Evolutionary conservation across 2,888 invertebrate genomes (phyloP).

Genomic region (Trissolcus brochymenae): DNA sequence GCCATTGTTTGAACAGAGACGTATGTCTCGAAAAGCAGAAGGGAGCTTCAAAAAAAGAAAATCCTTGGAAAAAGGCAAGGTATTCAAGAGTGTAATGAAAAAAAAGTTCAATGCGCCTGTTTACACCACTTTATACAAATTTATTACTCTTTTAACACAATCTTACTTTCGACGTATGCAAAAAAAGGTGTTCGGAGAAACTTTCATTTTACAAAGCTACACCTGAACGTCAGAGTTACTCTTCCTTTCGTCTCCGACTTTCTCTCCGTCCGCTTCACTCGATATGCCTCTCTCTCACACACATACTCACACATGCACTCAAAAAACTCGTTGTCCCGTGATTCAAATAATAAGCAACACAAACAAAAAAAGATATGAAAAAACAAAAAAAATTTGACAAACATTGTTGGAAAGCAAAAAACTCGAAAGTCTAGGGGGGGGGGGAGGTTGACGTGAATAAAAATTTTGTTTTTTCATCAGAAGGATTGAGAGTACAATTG

Average conservation of each 20-base stretch:
- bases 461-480: background rate
- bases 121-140: conserved; percentile 74
- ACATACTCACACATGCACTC: conserved; percentile 46
- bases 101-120: conserved; percentile 3
- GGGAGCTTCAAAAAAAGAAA: too few relatives aligned
- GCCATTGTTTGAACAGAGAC: too few relatives aligned
- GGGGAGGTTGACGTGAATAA: conserved; percentile 7
- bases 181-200: conserved; percentile 69
- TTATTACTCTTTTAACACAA: conserved; percentile 73
- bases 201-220: conserved; percentile 72
- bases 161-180: conserved; percentile 70
- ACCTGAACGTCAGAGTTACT: conserved; percentile 63
- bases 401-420: background rate
- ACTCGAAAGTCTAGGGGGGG: conserved; percentile 9
- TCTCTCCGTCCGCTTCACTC: conserved; percentile 56
- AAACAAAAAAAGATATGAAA: conserved; percentile 35
- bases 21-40: background rate
- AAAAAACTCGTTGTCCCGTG: conserved; percentile 53
- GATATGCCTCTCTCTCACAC: conserved; percentile 24
- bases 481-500: background rate
- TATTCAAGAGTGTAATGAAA: background rate
- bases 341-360: conserved; percentile 51
- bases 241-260: conserved; percentile 54
- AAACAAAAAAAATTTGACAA: conserved; percentile 6
- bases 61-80: background rate